Evolutionary conservation across 2,888 invertebrate genomes (phyloP).

Genomic region (Salpingus planirostris): DNA sequence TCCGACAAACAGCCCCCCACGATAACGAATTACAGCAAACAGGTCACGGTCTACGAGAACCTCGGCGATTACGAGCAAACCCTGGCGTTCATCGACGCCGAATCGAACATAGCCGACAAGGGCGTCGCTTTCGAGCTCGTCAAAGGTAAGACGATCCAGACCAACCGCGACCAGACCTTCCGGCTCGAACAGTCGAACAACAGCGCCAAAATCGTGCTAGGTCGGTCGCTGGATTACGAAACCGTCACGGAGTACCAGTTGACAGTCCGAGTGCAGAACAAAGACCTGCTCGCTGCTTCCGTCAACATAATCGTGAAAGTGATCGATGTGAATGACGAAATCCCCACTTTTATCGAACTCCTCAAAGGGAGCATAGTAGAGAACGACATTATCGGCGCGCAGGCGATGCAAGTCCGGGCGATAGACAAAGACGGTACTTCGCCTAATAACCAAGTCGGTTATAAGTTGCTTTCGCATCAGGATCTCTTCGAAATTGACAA

Average conservation of each 20-base stretch:
- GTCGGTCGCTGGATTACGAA: conserved; percentile 74
- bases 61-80: conserved; percentile 55
- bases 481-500: conserved; percentile 77
- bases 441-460: conserved; percentile 74
- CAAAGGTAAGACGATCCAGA: conserved; percentile 75
- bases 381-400: conserved; percentile 74
- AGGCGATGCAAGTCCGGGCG: conserved; percentile 77
- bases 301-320: conserved; percentile 70
- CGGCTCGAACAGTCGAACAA: conserved; percentile 53
- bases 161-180: conserved; percentile 74
- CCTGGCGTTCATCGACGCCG: conserved; percentile 52
- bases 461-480: conserved; percentile 55
- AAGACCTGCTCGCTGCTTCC: conserved; percentile 69
- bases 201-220: conserved; percentile 65
- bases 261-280: conserved; percentile 75
- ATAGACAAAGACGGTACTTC: conserved; percentile 80
- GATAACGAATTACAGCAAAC: conserved; percentile 54
- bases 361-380: conserved; percentile 75
- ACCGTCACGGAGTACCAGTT: conserved; percentile 74
- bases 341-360: conserved; percentile 76
- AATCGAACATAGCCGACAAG: conserved; percentile 69
- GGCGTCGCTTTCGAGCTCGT: conserved; percentile 72
- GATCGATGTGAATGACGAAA: conserved; percentile 84
- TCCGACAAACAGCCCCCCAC: conserved; percentile 79
- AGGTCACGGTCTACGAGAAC: conserved; percentile 63